Conservation (phyloP, 2,888 invertebrate species). For the Maniola hyperantus region DNA sequence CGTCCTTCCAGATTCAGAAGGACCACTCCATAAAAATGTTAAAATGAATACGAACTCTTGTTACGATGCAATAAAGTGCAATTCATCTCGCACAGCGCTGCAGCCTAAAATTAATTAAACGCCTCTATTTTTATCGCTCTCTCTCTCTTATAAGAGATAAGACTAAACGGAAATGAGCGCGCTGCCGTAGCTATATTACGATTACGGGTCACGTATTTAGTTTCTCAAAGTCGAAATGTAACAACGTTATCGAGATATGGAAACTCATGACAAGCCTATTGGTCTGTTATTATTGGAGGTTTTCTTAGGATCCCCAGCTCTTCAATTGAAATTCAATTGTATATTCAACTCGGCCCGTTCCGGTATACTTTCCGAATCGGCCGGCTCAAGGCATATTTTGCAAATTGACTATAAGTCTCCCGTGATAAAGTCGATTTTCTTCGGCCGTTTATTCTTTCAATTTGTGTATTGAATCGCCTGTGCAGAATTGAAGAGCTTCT, state of each 20-base stretch:
- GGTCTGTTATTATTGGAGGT: slow-evolving; percentile 55
- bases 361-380: slow-evolving; percentile 50
- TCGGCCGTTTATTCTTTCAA: slow-evolving; percentile 58
- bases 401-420: slow-evolving; percentile 61
- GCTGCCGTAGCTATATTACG: too few relatives aligned
- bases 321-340: slow-evolving; percentile 52
- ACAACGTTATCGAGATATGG: neutral
- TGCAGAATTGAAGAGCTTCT: slow-evolving; percentile 30
- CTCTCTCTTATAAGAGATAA: too few relatives aligned
- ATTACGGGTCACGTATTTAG: too few relatives aligned
- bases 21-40: too few relatives aligned
- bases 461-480: slow-evolving; percentile 41
- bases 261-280: slow-evolving; percentile 20
- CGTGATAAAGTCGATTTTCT: slow-evolving; percentile 58
- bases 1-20: too few relatives aligned
- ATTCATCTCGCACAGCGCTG: too few relatives aligned
- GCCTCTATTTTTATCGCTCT: too few relatives aligned
- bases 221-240: neutral
- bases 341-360: slow-evolving; percentile 47
- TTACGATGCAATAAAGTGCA: too few relatives aligned
- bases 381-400: slow-evolving; percentile 56
- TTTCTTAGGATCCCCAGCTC: slow-evolving; percentile 46
- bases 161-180: too few relatives aligned
- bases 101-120: too few relatives aligned
- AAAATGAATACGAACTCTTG: too few relatives aligned